Evolutionary conservation across 2,797 vertebrate species (phyloP).

Genomic region (Scolopax bukidnonensis): DNA sequence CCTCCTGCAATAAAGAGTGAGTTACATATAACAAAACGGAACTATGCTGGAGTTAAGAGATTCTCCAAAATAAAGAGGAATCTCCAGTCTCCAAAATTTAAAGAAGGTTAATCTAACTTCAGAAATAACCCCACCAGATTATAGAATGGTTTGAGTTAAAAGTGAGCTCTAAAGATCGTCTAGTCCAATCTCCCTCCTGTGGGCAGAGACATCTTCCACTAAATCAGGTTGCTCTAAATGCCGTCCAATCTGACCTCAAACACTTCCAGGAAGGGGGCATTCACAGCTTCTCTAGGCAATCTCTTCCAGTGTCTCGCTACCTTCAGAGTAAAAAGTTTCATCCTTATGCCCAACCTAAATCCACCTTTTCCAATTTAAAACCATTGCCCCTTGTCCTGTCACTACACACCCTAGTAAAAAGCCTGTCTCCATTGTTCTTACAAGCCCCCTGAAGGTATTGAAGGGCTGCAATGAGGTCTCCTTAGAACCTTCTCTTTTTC

Average conservation of each 20-base stretch:
- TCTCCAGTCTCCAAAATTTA: not conserved
- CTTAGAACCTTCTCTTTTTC: not conserved
- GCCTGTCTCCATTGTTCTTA: not conserved
- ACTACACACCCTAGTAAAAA: not conserved
- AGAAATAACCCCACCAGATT: not conserved
- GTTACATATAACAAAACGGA: not conserved
- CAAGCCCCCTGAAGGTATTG: rapidly evolving
- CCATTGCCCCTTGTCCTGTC: too few relatives aligned
- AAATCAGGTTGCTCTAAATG: not conserved
- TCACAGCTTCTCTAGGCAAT: not conserved
- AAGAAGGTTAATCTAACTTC: not conserved
- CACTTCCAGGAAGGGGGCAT: not conserved
- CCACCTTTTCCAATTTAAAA: not conserved
- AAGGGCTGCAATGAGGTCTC: not conserved
- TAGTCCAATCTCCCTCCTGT: rapidly evolving
- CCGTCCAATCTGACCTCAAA: not conserved
- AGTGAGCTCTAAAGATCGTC: not conserved
- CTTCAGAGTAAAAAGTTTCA: not conserved
- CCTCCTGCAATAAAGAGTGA: not conserved
- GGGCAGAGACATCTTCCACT: not conserved
- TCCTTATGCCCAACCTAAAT: not conserved
- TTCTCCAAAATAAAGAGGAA: not conserved
- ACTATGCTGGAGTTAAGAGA: not conserved
- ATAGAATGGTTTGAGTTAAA: not conserved
- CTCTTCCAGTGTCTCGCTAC: not conserved